Percentiles rank a stretch among this genome's conserved stretches.
phyloP scores from a whole-genome alignment of 2,888 invertebrate genomes.

The Thymelicus acteon region DNA sequence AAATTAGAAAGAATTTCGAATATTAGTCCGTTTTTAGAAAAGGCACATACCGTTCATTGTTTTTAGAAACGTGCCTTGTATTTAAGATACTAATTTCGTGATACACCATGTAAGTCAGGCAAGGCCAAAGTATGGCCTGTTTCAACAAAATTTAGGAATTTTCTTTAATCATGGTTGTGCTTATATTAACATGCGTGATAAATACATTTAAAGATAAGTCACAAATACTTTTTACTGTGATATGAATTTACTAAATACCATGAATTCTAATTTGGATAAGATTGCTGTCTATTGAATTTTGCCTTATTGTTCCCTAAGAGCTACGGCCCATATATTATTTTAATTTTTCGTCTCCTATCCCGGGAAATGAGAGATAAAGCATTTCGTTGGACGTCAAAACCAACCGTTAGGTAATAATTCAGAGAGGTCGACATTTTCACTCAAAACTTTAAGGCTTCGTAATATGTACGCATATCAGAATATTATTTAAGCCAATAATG shows the following conservation, averaged over 20 bases:
- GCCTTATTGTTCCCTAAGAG: slow-evolving; percentile 20
- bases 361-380: slow-evolving; percentile 35
- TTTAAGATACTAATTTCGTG: too few relatives aligned
- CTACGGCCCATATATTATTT: slow-evolving; percentile 31
- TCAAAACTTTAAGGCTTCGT: slow-evolving; percentile 24
- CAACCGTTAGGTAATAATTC: slow-evolving; percentile 36
- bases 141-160: too few relatives aligned
- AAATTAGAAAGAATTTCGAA: too few relatives aligned
- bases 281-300: slow-evolving; percentile 1
- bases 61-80: too few relatives aligned
- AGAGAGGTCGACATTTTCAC: slow-evolving; percentile 20
- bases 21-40: too few relatives aligned
- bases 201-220: too few relatives aligned
- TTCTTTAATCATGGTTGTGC: too few relatives aligned
- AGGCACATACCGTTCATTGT: too few relatives aligned
- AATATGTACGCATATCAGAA: background rate
- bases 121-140: too few relatives aligned
- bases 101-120: too few relatives aligned
- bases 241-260: background rate
- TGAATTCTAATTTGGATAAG: background rate
- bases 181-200: too few relatives aligned
- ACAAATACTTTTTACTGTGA: background rate
- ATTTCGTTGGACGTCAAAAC: slow-evolving; percentile 35
- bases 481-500: background rate
- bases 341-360: slow-evolving; percentile 22